Evolutionary conservation across 2,888 invertebrate species (phyloP).

Genomic region (Zygogramma bicolorata): DNA sequence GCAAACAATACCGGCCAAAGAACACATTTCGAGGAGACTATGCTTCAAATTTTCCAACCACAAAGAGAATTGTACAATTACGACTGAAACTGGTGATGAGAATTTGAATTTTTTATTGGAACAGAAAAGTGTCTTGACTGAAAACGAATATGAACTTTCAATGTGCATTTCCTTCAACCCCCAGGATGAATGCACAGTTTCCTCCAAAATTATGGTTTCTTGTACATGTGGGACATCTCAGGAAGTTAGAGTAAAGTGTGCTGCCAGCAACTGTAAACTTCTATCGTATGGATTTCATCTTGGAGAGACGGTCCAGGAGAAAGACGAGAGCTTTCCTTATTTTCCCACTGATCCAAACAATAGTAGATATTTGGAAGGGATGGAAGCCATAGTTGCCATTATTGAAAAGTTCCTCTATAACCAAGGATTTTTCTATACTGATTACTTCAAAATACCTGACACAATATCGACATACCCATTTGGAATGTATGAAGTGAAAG

Average conservation of each 20-base stretch:
- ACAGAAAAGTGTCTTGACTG: background rate
- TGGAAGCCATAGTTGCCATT: constrained; percentile 52
- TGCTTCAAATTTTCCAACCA: constrained; percentile 33
- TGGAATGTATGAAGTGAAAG: constrained; percentile 18
- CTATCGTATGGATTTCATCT: constrained; percentile 54
- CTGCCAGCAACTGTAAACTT: constrained; percentile 60
- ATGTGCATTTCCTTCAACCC: constrained; percentile 25
- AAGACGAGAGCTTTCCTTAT: constrained; percentile 49
- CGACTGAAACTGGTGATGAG: constrained; percentile 9
- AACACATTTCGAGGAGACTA: background rate
- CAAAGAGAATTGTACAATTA: constrained; percentile 41
- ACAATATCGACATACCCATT: constrained; percentile 47
- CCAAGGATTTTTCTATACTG: constrained; percentile 56
- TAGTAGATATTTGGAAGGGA: constrained; percentile 48
- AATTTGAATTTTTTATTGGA: constrained; percentile 11
- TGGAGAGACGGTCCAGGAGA: constrained; percentile 5
- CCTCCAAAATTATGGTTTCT: constrained; percentile 39
- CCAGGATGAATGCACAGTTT: constrained; percentile 39
- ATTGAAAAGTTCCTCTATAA: constrained; percentile 65
- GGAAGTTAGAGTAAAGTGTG: constrained; percentile 47
- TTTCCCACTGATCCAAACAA: constrained; percentile 51
- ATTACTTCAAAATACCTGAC: constrained; percentile 57
- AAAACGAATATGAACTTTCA: background rate
- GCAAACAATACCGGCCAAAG: constrained; percentile 54
- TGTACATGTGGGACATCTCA: constrained; percentile 52